Conservation (phyloP, 2,113 vertebrate genomes). For the Sceloporus undulatus region DNA sequence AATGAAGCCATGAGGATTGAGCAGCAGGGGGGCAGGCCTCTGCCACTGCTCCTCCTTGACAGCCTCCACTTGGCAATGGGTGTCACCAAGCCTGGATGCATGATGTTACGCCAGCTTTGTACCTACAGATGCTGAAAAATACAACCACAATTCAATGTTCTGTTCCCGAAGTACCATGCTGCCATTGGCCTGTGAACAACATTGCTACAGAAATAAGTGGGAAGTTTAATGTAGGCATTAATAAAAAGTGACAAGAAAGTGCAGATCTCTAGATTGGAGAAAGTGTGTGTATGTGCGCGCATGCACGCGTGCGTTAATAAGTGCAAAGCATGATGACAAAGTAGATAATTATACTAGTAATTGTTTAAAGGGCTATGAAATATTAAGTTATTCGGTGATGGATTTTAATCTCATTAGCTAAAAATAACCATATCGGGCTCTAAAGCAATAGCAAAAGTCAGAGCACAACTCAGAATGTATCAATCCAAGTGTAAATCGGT, state of each 20-base stretch:
- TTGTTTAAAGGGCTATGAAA: conserved; percentile 54
- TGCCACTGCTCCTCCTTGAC: too few species aligned
- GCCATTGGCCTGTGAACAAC: accelerated
- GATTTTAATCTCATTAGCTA: neutral
- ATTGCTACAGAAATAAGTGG: neutral
- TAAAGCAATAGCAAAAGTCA: neutral
- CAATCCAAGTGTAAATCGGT: neutral
- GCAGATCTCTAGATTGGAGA: conserved; percentile 40
- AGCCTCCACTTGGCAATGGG: too few species aligned
- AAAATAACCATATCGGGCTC: neutral
- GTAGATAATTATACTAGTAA: conserved; percentile 52
- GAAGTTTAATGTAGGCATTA: neutral
- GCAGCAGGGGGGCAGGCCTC: too few species aligned
- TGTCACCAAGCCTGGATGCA: too few species aligned
- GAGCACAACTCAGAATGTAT: neutral
- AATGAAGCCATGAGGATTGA: too few species aligned
- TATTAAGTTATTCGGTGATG: conserved; percentile 31
- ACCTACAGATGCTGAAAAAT: neutral
- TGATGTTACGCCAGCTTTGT: neutral
- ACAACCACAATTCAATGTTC: neutral
- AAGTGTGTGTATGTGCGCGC: conserved; percentile 6
- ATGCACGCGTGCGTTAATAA: neutral
- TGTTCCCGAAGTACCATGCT: neutral
- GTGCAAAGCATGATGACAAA: conserved; percentile 48
- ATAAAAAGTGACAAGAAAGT: neutral